Base-by-base conservation (phyloP, 2,888 invertebrate genomes). In the Phyto melanocephala region DNA sequence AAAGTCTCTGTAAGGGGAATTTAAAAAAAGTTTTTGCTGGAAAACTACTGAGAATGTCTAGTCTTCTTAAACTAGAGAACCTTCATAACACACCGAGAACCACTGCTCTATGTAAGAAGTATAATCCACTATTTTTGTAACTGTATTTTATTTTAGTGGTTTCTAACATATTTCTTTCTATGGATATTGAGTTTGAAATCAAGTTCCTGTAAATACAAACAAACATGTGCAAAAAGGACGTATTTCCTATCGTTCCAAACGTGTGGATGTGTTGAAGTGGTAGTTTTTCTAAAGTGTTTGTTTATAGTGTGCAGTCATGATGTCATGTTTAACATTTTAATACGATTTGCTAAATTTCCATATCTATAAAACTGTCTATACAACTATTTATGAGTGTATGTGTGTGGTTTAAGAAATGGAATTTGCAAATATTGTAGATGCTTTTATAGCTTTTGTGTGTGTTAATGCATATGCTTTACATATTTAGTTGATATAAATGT, bases 251-350 rank as follows among this genome's bases (percentile, higher is more conserved):
- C 7, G 10, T 4, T 47, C 3, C 28, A 28, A 17, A 47, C 45
- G 1, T 42, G 37, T 50, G 1, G 24, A 1, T 42, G 17, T 60
- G 11, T 47, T 5, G 1, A 56, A 13, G 33, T 20, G 13, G 28
- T 28, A 28, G 50, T 52, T n/a, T n/a, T n/a, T 50, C 68, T 22
- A 65, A 72, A 78, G 47, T 78, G 17, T 35, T 42, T 63, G 11
- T 20, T 42, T 68, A 5, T 13, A 15, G 45, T 24, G 17, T 68
- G 13, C 40, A 17, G 47, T 37, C 11, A 37, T 65, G 82, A 71
- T 82, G 78, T 79, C 70, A 79, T 79, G 78, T 82, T 82, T 54
- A 54, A 78, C 71, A 79, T 79, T 79, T 82, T 79, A 82, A 82
- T 82, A 67, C 71, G 65, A 81, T 78, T 82, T 78, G 70, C 78